Evolutionary conservation across 2,888 invertebrate genomes (phyloP).

Genomic region (Ectemnius cavifrons): DNA sequence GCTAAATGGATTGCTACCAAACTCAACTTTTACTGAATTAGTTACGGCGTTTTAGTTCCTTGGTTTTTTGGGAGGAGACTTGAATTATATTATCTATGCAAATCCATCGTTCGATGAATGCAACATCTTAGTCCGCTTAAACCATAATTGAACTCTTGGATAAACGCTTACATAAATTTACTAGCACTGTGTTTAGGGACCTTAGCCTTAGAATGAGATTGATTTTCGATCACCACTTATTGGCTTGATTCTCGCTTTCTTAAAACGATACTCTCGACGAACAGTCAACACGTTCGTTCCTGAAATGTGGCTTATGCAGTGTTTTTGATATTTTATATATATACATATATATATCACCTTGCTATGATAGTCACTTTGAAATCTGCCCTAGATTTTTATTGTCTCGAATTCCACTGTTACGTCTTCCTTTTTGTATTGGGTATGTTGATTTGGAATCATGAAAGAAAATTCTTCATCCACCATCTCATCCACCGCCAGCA

Average conservation of each 20-base stretch:
- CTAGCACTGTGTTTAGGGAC: conserved; percentile 59
- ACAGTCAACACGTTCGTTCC: conserved; percentile 49
- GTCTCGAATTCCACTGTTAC: conserved; percentile 42
- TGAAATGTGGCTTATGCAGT: conserved; percentile 75
- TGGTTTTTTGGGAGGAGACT: conserved; percentile 39
- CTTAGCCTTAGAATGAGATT: conserved; percentile 61
- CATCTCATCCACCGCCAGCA: conserved; percentile 56
- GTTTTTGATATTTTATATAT: conserved; percentile 62
- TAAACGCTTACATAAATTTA: conserved; percentile 53
- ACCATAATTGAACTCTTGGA: conserved; percentile 51
- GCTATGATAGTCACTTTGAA: conserved; percentile 66
- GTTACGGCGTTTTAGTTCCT: conserved; percentile 31
- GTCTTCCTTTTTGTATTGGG: conserved; percentile 55
- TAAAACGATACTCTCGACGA: conserved; percentile 50
- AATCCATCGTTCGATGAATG: conserved; percentile 62
- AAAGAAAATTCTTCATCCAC: conserved; percentile 46
- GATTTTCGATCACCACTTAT: conserved; percentile 54
- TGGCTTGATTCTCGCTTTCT: conserved; percentile 64
- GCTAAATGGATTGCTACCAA: conserved; percentile 63
- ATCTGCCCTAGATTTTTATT: conserved; percentile 57
- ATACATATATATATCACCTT: conserved; percentile 60
- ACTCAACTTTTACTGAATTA: conserved; percentile 48
- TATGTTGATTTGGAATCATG: conserved; percentile 54
- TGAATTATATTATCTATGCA: conserved; percentile 35
- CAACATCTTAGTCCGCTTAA: conserved; percentile 65